Evolutionary conservation across 2,888 invertebrate species (phyloP).

Genomic region (Phortica okadai): DNA sequence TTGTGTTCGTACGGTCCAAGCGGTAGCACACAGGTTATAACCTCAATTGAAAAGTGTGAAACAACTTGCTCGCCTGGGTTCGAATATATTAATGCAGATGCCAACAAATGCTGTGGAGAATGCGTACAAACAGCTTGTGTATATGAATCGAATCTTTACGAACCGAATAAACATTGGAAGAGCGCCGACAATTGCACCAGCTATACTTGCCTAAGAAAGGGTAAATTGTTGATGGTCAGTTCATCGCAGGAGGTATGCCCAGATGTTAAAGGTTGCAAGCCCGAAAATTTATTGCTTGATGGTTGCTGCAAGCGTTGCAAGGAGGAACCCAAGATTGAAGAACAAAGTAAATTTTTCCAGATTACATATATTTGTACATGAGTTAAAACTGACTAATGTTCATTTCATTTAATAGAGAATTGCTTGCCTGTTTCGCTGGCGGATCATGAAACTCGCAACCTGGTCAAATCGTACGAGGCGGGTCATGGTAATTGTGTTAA

Average conservation of each 20-base stretch:
- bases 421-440: conserved; percentile 80
- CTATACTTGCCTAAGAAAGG: conserved; percentile 78
- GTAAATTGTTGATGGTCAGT: conserved; percentile 78
- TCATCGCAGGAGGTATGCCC: conserved; percentile 80
- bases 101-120: conserved; percentile 80
- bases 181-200: conserved; percentile 82
- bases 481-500: conserved; percentile 83
- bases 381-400: neutral
- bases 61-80: conserved; percentile 78
- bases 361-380: neutral
- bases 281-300: conserved; percentile 78
- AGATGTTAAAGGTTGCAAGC: conserved; percentile 80
- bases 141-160: conserved; percentile 77
- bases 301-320: conserved; percentile 85
- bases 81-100: conserved; percentile 76
- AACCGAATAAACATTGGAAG: conserved; percentile 80
- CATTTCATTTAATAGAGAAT: conserved; percentile 75
- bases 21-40: conserved; percentile 63
- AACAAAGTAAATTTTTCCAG: conserved; percentile 51
- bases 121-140: conserved; percentile 81
- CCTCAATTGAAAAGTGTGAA: conserved; percentile 65
- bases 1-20: conserved; percentile 71
- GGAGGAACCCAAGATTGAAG: conserved; percentile 75
- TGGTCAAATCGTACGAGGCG: conserved; percentile 77
- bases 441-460: conserved; percentile 78